Evolutionary conservation across 2,113 vertebrate species (phyloP).

Genomic region (Montifringilla adamsi): DNA sequence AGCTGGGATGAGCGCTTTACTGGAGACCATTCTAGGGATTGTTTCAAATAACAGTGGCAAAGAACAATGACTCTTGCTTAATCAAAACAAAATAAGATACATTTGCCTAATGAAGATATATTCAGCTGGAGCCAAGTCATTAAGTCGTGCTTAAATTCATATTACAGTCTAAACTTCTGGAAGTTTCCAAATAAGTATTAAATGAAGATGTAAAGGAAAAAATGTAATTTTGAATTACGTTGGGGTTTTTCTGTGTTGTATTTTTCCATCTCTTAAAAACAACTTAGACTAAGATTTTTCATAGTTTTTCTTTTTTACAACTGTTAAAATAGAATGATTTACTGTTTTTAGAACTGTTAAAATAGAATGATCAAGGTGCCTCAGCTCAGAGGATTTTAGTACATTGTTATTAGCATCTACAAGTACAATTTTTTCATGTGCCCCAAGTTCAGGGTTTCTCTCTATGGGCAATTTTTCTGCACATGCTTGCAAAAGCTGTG

Average conservation of each 20-base stretch:
- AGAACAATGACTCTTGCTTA: not conserved
- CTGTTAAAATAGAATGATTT: not conserved
- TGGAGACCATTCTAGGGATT: not conserved
- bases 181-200: not conserved
- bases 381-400: not conserved
- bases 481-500: not conserved
- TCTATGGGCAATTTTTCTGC: not conserved
- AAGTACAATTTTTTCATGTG: not conserved
- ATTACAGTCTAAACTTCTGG: not conserved
- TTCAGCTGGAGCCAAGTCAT: not conserved
- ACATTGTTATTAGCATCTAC: not conserved
- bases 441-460: not conserved
- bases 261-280: not conserved
- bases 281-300: not conserved
- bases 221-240: not conserved
- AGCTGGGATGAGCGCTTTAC: not conserved
- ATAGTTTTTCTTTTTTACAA: not conserved
- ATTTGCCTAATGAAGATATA: constrained; percentile 11
- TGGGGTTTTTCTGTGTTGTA: not conserved
- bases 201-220: not conserved
- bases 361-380: not conserved
- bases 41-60: not conserved
- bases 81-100: not conserved
- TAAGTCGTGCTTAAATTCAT: constrained; percentile 27
- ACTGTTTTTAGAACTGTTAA: not conserved